A percentile compares a stretch with the other conserved stretches of the same genome.
These are phyloP conservation scores for Boleophthalmus pectinirostris DNA, from an alignment of 2,113 vertebrate species.

Conservation along the genomic window DNA sequence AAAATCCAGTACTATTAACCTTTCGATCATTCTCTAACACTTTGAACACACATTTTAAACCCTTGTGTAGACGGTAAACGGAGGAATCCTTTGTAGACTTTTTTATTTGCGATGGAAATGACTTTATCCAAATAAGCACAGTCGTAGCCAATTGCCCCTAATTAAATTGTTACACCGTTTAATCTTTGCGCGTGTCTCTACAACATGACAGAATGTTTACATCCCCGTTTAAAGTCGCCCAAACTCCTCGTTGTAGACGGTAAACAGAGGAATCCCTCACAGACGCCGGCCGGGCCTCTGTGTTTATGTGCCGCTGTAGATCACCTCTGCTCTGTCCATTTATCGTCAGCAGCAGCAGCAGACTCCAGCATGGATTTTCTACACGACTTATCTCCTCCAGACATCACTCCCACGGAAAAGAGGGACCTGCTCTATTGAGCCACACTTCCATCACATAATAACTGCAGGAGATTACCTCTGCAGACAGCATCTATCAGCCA, in stretches of 20 bases:
- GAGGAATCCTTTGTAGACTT: neutral
- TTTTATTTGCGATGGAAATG: too few species aligned
- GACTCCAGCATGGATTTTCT: neutral
- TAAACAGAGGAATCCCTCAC: neutral
- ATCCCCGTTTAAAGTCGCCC: neutral
- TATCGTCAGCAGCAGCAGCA: neutral
- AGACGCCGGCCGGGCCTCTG: neutral
- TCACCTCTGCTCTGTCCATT: neutral
- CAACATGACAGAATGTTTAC: too few species aligned
- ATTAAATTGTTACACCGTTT: too few species aligned
- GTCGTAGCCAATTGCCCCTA: too few species aligned
- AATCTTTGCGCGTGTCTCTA: too few species aligned
- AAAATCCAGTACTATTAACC: too few species aligned
- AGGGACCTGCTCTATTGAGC: neutral
- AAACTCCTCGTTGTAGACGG: neutral
- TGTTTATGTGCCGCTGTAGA: neutral
- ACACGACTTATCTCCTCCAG: neutral
- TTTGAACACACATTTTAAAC: too few species aligned
- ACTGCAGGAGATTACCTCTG: neutral
- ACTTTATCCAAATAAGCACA: too few species aligned
- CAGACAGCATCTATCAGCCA: neutral
- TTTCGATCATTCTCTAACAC: too few species aligned
- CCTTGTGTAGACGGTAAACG: neutral
- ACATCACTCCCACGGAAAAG: neutral
- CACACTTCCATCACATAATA: neutral